Conservation (phyloP, 2,113 vertebrate species). For the Brachypodius melanocephalos region DNA sequence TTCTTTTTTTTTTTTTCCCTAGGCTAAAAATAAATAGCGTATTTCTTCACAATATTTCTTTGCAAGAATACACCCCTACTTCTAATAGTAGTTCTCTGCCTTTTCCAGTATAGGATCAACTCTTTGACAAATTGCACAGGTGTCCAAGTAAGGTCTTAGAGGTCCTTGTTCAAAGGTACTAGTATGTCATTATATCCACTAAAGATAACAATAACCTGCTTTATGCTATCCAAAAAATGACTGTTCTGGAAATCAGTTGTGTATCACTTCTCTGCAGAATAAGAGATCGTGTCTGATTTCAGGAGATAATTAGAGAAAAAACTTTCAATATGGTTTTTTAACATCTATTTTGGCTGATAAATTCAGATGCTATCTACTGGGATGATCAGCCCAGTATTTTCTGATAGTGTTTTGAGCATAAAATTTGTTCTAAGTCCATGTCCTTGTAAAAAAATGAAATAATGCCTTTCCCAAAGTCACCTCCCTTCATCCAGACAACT, state of each 20-base stretch:
- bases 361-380: neutral
- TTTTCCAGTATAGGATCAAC: neutral
- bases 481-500: neutral
- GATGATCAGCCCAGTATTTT: neutral
- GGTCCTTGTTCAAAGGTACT: neutral
- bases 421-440: neutral
- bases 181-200: neutral
- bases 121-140: neutral
- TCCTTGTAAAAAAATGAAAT: neutral
- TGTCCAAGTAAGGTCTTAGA: neutral
- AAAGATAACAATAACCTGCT: neutral
- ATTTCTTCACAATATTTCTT: neutral
- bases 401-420: neutral
- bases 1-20: rapidly evolving
- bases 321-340: neutral
- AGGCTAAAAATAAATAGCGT: neutral
- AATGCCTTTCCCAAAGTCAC: neutral
- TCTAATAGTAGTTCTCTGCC: neutral
- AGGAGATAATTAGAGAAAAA: neutral
- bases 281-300: neutral
- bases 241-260: neutral
- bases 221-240: neutral
- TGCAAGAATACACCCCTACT: neutral
- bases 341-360: neutral
- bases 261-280: neutral